Evolutionary conservation across 2,888 invertebrate species (phyloP).

Genomic region (Syritta pipiens): DNA sequence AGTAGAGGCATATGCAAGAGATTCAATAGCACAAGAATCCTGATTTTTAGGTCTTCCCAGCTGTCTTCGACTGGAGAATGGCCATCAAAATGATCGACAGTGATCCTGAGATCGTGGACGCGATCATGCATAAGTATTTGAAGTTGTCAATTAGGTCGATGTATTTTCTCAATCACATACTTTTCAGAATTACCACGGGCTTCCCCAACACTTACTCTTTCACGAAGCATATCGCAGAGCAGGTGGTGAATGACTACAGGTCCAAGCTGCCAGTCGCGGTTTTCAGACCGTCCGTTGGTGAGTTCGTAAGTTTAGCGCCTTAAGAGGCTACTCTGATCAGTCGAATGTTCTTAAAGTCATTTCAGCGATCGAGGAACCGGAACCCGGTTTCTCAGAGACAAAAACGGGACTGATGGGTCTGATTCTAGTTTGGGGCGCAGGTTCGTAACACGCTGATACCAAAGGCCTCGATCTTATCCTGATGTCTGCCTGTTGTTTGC

Average conservation of each 20-base stretch:
- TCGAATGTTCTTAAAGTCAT: conserved; percentile 67
- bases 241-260: conserved; percentile 85
- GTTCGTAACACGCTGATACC: no score
- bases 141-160: no score
- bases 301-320: not conserved
- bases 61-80: conserved; percentile 75
- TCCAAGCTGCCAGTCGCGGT: conserved; percentile 86
- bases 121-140: no score
- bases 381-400: conserved; percentile 73
- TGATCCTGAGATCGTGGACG: no score
- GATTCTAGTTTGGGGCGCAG: conserved; percentile 72
- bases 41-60: conserved; percentile 71
- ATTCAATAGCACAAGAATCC: not conserved
- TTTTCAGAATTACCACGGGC: conserved; percentile 72
- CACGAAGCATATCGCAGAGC: conserved; percentile 92
- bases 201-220: conserved; percentile 94
- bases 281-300: conserved; percentile 92
- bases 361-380: conserved; percentile 72
- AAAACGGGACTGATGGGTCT: conserved; percentile 74
- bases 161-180: no score
- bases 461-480: no score
- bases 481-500: no score
- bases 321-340: not conserved
- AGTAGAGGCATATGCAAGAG: not conserved
- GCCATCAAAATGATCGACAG: conserved; percentile 72